These are phyloP conservation scores for Halichoerus grypus DNA, from an alignment of 2,113 vertebrate species.

Conservation along the genomic window DNA sequence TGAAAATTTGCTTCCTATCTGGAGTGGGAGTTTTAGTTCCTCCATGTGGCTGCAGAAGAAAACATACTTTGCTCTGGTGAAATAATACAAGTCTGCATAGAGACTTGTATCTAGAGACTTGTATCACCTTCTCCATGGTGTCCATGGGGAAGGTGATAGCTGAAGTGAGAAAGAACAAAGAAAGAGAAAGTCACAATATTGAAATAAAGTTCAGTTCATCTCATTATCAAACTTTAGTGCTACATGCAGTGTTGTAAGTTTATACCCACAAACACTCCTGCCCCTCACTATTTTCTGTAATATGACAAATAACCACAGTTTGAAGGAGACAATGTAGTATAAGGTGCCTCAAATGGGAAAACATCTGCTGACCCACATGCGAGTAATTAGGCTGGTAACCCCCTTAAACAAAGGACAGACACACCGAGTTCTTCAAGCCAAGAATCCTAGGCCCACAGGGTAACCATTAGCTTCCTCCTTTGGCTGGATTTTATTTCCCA, in stretches of 20 bases:
- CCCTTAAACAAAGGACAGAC: background rate
- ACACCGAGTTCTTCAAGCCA: background rate
- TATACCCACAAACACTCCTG: background rate
- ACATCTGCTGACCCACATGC: background rate
- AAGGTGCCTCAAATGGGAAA: background rate
- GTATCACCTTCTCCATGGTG: background rate
- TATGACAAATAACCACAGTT: background rate
- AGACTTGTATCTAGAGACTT: background rate
- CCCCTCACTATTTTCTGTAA: background rate
- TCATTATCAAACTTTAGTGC: background rate
- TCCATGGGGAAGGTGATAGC: background rate
- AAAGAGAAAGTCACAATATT: background rate
- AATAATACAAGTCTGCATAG: background rate
- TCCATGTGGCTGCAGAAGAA: background rate
- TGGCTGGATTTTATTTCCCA: constrained; percentile 20
- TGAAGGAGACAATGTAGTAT: background rate
- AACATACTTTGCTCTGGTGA: background rate
- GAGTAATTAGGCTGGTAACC: background rate
- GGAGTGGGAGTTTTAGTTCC: background rate
- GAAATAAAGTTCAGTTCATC: background rate
- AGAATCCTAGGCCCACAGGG: background rate
- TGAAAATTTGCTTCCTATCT: background rate
- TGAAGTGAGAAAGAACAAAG: background rate
- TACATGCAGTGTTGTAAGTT: background rate
- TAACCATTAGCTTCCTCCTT: constrained; percentile 24